These are phyloP conservation scores for Pocota personata DNA, from an alignment of 2,888 invertebrate genomes.

Conservation along the genomic window DNA sequence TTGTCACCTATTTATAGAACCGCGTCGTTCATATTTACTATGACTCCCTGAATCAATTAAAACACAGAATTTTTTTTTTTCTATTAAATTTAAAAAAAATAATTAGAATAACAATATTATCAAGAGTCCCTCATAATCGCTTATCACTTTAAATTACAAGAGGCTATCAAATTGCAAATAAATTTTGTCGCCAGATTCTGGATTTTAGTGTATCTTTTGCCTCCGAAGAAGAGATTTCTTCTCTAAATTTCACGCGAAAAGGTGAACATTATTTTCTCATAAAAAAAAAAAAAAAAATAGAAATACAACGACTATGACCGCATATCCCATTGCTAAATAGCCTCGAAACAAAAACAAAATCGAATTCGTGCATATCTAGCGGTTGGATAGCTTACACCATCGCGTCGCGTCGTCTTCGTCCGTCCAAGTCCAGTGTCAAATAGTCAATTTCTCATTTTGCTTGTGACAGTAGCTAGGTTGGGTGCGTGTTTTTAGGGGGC, in stretches of 20 bases:
- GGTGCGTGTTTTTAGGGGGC: conserved; percentile 11
- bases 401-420: background rate
- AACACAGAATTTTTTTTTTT: background rate
- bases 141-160: conserved; percentile 40
- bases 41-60: conserved; percentile 17
- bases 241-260: background rate
- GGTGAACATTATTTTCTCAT: background rate
- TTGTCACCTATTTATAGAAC: conserved; percentile 46
- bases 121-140: background rate
- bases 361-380: background rate
- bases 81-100: background rate
- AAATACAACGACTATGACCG: background rate
- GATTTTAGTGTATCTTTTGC: conserved; percentile 30
- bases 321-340: background rate
- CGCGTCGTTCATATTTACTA: background rate
- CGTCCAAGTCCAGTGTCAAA: conserved; percentile 65
- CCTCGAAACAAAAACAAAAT: conserved; percentile 15
- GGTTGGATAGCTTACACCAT: background rate
- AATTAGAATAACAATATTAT: conserved; percentile 32
- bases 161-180: conserved; percentile 53
- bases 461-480: background rate
- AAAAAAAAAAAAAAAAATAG: too few relatives aligned
- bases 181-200: conserved; percentile 31
- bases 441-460: conserved; percentile 45
- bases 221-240: background rate